phyloP scores from a whole-genome alignment of 1,140 invertebrate genomes.

The Delia radicum region DNA sequence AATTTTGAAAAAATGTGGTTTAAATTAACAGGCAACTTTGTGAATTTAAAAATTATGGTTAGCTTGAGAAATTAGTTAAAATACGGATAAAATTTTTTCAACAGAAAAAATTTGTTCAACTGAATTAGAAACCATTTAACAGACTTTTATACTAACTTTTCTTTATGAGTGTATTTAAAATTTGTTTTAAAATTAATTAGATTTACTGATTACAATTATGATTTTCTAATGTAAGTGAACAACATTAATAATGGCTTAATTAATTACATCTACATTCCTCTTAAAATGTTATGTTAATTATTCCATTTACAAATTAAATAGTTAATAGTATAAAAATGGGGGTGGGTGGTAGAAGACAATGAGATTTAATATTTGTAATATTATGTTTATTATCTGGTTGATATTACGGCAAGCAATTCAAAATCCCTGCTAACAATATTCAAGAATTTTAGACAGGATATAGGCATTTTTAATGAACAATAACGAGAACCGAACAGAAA shows the following conservation, averaged over 20 bases:
- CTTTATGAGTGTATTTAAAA: no score
- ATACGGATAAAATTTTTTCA: no score
- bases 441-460: constrained; percentile 3
- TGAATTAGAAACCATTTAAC: no score
- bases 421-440: background rate
- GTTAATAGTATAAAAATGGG: background rate
- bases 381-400: constrained; percentile 9
- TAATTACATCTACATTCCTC: background rate
- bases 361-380: constrained; percentile 7
- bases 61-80: no score
- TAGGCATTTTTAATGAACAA: constrained; percentile 11
- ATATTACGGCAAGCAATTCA: background rate
- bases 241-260: background rate
- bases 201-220: no score
- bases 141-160: no score
- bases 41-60: no score
- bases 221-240: no score
- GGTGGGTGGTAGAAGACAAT: background rate
- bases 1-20: no score
- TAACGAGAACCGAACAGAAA: background rate
- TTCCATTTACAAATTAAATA: background rate
- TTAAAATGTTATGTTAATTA: background rate
- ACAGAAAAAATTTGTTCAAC: no score
- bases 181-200: no score
- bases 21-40: no score